Percentiles rank a stretch among this genome's conserved stretches.
Evolutionary conservation across 1,140 invertebrate genomes (phyloP).

Genomic region (Streblospio benedicti): DNA sequence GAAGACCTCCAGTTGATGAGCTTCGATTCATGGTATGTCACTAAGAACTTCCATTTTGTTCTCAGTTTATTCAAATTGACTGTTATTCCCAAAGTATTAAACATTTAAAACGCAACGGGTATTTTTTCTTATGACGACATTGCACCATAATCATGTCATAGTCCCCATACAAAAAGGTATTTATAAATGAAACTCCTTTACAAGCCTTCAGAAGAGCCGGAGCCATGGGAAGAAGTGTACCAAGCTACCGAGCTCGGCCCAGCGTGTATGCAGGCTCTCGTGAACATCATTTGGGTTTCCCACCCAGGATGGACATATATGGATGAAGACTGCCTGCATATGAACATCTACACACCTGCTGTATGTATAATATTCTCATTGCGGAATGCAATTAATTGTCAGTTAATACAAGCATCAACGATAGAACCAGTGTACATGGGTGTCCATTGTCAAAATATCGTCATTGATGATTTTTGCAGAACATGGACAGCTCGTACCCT

Average conservation of each 20-base stretch:
- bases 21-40: slow-evolving; percentile 60
- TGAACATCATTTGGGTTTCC: neutral
- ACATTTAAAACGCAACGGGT: slow-evolving; percentile 52
- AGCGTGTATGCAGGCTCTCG: neutral
- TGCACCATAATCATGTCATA: neutral
- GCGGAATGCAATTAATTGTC: neutral
- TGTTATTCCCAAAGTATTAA: neutral
- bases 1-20: slow-evolving; percentile 76
- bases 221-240: neutral
- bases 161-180: neutral
- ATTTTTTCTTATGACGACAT: too few species aligned
- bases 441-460: neutral
- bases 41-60: neutral
- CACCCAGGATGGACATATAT: slow-evolving; percentile 51
- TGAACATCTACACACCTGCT: slow-evolving; percentile 81
- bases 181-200: neutral
- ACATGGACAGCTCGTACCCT: slow-evolving; percentile 58
- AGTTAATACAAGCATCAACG: neutral
- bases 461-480: neutral
- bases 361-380: slow-evolving; percentile 50
- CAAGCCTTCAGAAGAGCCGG: neutral
- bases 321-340: slow-evolving; percentile 86
- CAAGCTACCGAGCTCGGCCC: neutral
- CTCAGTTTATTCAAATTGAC: neutral
- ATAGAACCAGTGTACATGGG: neutral